A percentile compares a stretch with the other conserved stretches of the same genome.
phyloP scores from a whole-genome alignment of 2,888 invertebrate genomes.

The Lepidochrysops patricia region DNA sequence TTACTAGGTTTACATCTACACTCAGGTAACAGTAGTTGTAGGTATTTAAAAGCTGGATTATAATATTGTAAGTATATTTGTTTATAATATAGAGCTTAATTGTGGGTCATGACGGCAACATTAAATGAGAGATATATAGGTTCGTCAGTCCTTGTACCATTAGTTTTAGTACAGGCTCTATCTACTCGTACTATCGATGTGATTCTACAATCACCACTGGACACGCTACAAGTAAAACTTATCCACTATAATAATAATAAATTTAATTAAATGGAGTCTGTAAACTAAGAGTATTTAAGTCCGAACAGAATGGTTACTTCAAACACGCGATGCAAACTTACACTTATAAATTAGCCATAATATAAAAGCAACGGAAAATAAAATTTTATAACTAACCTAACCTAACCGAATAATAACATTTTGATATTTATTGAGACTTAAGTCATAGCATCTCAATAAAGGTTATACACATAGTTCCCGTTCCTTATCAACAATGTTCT shows the following conservation, averaged over 20 bases:
- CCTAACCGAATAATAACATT: too few relatives aligned
- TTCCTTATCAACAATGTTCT: too few relatives aligned
- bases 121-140: neutral
- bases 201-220: neutral
- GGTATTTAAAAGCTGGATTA: too few relatives aligned
- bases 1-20: too few relatives aligned
- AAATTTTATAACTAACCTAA: too few relatives aligned
- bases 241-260: slow-evolving; percentile 5
- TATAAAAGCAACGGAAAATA: too few relatives aligned
- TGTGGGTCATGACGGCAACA: neutral
- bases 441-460: too few relatives aligned
- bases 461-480: too few relatives aligned
- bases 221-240: neutral
- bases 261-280: neutral
- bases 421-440: too few relatives aligned
- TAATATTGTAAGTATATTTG: neutral
- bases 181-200: neutral
- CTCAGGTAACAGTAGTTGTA: too few relatives aligned
- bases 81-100: neutral
- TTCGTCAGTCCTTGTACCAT: neutral
- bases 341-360: too few relatives aligned
- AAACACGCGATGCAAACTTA: neutral
- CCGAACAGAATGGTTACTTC: neutral
- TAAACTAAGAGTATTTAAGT: neutral
- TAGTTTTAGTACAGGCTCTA: too few relatives aligned